These are phyloP conservation scores for Botrylloides violaceus DNA, from an alignment of 23 tunicate genomes.

Conservation along the genomic window DNA sequence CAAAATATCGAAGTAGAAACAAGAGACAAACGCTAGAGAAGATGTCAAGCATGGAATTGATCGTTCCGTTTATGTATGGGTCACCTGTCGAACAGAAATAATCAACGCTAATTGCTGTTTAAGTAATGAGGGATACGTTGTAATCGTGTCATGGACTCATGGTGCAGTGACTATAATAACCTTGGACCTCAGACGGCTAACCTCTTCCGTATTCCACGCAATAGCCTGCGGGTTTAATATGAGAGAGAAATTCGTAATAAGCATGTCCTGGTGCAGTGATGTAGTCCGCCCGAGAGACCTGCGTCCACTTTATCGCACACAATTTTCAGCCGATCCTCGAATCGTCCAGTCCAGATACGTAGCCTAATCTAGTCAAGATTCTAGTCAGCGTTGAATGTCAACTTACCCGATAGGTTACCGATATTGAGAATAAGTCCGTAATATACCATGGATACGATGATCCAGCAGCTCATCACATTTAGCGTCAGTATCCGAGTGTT, in stretches of 20 bases:
- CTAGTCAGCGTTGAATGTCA: no score
- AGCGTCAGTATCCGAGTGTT: conserved; percentile 38
- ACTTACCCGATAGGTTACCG: conserved; percentile 67
- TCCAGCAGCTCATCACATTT: conserved; percentile 41
- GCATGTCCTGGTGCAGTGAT: no score
- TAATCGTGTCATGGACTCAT: no score
- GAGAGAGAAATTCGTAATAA: no score
- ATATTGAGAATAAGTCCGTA: conserved; percentile 69
- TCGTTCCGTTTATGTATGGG: conserved; percentile 36
- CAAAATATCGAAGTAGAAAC: neutral
- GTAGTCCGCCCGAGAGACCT: no score
- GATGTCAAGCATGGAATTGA: conserved; percentile 46
- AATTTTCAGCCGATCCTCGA: no score
- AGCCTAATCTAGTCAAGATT: no score
- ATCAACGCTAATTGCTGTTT: neutral
- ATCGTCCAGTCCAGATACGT: no score
- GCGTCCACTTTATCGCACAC: no score
- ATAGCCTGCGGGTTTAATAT: no score
- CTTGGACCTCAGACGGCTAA: no score
- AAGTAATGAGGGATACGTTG: neutral
- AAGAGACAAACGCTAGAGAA: neutral
- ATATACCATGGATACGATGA: conserved; percentile 41
- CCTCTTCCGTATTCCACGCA: no score
- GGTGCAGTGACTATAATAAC: neutral
- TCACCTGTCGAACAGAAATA: conserved; percentile 30